Conservation (phyloP, 1,140 invertebrate species). For the Mesaphorura yosii region DNA sequence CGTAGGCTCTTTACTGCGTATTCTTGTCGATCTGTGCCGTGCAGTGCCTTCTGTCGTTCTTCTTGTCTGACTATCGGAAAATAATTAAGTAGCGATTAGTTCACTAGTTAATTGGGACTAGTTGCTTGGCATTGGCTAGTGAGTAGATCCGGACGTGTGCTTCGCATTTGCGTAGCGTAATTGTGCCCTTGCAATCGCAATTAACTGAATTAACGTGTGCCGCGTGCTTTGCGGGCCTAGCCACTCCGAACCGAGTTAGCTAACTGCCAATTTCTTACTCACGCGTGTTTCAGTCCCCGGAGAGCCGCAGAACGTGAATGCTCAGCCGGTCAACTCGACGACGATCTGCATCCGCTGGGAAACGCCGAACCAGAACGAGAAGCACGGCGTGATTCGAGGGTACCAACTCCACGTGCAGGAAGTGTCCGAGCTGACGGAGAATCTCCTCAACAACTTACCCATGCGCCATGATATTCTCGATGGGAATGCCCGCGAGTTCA, state of each 20-base stretch:
- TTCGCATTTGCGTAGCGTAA: no score
- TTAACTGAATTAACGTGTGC: no score
- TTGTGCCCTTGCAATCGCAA: no score
- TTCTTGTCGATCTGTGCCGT: constrained; percentile 14
- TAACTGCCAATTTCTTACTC: constrained; percentile 7
- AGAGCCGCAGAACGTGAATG: constrained; percentile 81
- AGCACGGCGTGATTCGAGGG: constrained; percentile 90
- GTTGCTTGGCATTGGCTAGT: background rate
- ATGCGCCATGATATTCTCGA: constrained; percentile 71
- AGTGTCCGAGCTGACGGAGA: constrained; percentile 69
- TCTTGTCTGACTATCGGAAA: background rate
- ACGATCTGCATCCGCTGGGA: constrained; percentile 84
- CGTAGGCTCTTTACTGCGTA: background rate
- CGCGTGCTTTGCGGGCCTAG: no score
- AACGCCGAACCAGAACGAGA: constrained; percentile 73
- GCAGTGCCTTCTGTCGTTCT: constrained; percentile 25
- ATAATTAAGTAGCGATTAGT: background rate
- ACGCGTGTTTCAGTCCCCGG: constrained; percentile 66
- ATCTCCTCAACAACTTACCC: constrained; percentile 66
- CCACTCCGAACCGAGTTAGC: background rate
- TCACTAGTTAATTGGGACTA: background rate
- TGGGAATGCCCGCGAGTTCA: constrained; percentile 60
- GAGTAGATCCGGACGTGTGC: background rate
- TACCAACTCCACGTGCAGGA: constrained; percentile 94
- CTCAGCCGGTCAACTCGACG: constrained; percentile 78